Evolutionary conservation across 2,888 invertebrate species (phyloP).

Genomic region (Eugnorisma glareosa): DNA sequence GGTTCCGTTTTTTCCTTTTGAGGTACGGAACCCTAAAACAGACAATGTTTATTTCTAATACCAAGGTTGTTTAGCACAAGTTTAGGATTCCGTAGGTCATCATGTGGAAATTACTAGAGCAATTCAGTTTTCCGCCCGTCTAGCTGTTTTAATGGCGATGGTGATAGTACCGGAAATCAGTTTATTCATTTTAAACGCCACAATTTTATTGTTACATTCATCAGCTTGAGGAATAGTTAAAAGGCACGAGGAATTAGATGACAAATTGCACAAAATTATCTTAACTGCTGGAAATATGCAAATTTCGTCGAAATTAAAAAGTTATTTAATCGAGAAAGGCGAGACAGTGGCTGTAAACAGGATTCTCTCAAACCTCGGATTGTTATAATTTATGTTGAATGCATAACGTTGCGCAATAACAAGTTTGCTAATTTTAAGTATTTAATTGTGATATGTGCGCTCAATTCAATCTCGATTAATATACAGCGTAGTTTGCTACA

Average conservation of each 20-base stretch:
- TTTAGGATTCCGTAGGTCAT: slow-evolving; percentile 8
- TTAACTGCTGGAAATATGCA: neutral
- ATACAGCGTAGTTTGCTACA: too few relatives aligned
- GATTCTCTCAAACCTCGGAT: neutral
- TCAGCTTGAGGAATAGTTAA: neutral
- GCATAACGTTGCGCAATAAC: slow-evolving; percentile 19
- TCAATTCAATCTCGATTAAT: neutral
- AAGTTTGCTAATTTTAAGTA: slow-evolving; percentile 13
- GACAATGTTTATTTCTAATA: neutral
- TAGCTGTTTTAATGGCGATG: neutral
- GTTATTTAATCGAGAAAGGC: neutral
- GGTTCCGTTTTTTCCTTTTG: too few relatives aligned
- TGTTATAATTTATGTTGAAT: neutral
- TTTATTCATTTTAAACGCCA: slow-evolving; percentile 1
- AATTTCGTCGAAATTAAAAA: neutral
- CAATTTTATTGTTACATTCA: slow-evolving; percentile 20
- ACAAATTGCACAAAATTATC: slow-evolving; percentile 10
- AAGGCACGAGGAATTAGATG: neutral
- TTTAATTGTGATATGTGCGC: neutral
- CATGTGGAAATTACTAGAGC: neutral
- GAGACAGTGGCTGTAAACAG: neutral
- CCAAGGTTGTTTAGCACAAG: slow-evolving; percentile 4
- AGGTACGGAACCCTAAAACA: too few relatives aligned
- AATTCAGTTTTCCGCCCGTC: neutral
- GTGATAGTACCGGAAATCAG: slow-evolving; percentile 33